phyloP scores from a whole-genome alignment of 1,140 invertebrate genomes.

The Drosophila orena region DNA sequence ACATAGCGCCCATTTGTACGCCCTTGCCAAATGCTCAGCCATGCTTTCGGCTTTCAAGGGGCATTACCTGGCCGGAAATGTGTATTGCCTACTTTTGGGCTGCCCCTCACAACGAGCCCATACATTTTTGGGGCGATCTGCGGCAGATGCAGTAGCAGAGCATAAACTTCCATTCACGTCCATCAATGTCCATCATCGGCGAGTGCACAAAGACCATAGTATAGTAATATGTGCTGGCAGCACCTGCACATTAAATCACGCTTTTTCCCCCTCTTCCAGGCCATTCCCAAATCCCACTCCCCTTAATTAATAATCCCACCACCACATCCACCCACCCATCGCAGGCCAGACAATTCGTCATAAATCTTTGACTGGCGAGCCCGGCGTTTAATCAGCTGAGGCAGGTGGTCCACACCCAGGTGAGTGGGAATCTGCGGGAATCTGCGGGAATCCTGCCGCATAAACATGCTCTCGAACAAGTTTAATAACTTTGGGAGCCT shows the following conservation, averaged over 20 bases:
- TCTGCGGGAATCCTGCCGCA: conserved; percentile 10
- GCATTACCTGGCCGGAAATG: neutral
- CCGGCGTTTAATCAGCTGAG: conserved; percentile 24
- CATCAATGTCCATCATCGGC: conserved; percentile 48
- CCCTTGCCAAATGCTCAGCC: too few species aligned
- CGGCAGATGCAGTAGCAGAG: conserved; percentile 19
- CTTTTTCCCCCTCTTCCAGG: conserved; percentile 5
- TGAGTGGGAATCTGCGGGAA: conserved; percentile 5
- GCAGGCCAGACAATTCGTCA: conserved; percentile 34
- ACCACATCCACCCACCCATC: neutral
- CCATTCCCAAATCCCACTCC: neutral
- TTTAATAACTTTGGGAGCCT: conserved; percentile 55
- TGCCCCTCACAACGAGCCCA: neutral
- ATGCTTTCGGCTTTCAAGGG: too few species aligned
- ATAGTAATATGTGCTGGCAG: conserved; percentile 41
- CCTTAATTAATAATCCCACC: conserved; percentile 30
- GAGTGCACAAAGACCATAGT: conserved; percentile 30
- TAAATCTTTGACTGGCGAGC: conserved; percentile 38
- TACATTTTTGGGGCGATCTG: conserved; percentile 19
- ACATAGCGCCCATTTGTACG: too few species aligned
- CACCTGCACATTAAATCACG: conserved; percentile 50
- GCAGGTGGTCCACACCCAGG: neutral
- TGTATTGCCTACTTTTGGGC: conserved; percentile 1
- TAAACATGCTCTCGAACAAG: conserved; percentile 53
- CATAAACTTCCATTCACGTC: conserved; percentile 43